Percentiles rank a stretch among this genome's conserved stretches.
phyloP scores from a whole-genome alignment of 2,797 vertebrate genomes.

The Coranthus polyacanthus region DNA sequence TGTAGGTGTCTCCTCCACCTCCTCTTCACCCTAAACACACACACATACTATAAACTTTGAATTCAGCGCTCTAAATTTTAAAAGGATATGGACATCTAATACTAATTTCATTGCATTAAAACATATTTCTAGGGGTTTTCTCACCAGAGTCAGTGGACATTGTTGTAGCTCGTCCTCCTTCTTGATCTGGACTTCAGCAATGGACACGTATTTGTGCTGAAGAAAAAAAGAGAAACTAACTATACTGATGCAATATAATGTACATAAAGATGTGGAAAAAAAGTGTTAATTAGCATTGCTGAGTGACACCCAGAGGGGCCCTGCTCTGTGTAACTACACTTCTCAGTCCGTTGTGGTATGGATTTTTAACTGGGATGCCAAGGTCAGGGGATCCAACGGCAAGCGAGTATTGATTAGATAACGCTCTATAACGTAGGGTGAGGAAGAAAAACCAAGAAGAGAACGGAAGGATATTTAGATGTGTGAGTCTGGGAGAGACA shows the following conservation, averaged over 20 bases:
- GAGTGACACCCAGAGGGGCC: conserved; percentile 16
- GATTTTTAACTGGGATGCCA: conserved; percentile 47
- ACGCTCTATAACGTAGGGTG: conserved; percentile 2
- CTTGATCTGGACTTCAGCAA: conserved; percentile 94
- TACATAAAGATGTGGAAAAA: not conserved
- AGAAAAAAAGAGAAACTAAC: conserved; percentile 4
- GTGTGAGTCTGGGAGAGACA: not conserved
- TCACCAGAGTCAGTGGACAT: conserved; percentile 95
- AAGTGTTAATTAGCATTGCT: conserved; percentile 29
- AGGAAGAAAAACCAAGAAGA: not conserved
- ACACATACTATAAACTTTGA: not conserved
- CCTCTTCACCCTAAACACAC: conserved; percentile 90
- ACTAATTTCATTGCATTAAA: not conserved
- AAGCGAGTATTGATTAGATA: conserved; percentile 33
- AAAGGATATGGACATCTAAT: no score
- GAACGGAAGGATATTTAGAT: not conserved
- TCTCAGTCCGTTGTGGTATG: conserved; percentile 13
- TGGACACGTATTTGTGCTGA: conserved; percentile 96
- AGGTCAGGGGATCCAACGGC: conserved; percentile 8
- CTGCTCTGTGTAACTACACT: conserved; percentile 15
- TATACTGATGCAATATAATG: not conserved
- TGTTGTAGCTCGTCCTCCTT: conserved; percentile 94
- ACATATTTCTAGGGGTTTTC: no score
- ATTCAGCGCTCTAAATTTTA: no score
- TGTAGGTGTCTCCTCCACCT: conserved; percentile 91